Conservation (phyloP, 2,797 vertebrate genomes). For the Rhinogobio ventralis region DNA sequence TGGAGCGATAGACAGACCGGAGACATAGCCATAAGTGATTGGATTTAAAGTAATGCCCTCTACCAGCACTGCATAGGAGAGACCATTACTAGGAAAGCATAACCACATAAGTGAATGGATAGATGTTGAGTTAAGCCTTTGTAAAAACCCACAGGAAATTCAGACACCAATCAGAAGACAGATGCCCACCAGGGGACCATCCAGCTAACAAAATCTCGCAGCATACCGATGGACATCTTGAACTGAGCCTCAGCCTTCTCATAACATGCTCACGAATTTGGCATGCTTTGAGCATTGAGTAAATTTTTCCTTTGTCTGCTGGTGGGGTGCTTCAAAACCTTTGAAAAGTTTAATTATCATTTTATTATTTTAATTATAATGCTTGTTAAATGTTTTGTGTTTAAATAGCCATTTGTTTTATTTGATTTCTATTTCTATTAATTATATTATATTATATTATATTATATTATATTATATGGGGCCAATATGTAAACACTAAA, state of each 20-base stretch:
- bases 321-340: neutral
- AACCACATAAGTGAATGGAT: conserved; percentile 18
- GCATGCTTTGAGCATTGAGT: neutral
- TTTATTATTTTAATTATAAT: neutral
- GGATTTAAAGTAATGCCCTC: conserved; percentile 9
- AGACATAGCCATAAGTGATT: conserved; percentile 42
- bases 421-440: neutral
- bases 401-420: neutral
- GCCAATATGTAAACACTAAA: neutral
- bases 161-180: conserved; percentile 44
- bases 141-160: conserved; percentile 21
- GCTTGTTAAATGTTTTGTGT: neutral
- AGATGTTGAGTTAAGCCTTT: conserved; percentile 21
- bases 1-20: neutral
- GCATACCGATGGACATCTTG: conserved; percentile 32
- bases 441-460: neutral
- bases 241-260: neutral
- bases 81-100: conserved; percentile 24
- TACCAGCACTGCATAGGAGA: neutral
- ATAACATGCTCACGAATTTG: neutral
- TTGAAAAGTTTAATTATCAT: neutral
- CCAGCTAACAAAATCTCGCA: conserved; percentile 24
- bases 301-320: neutral
- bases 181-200: conserved; percentile 28
- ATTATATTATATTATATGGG: neutral